Evolutionary conservation across 2,888 invertebrate species (phyloP), one percentile per base, ranked within the genome.

Genomic region (Eustalomyia histrio): DNA sequence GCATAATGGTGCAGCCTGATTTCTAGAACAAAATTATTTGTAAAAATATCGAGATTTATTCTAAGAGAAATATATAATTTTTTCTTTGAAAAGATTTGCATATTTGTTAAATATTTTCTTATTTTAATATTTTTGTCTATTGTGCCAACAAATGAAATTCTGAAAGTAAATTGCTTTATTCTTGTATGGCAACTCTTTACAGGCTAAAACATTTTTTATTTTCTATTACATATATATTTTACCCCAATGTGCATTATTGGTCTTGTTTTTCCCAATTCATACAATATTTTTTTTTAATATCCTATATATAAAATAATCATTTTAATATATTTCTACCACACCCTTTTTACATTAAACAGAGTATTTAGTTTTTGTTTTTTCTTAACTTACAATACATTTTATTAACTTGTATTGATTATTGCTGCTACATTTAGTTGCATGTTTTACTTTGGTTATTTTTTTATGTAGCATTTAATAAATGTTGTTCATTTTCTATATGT

Each of bases 401-500:
- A 72, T 65, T 60, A 43, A 65, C 43, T 65, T 65, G 64, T 65
- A 71, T 18, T 71, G 64, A 60, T 76, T 64, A 60, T 29, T 52
- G 8, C 5, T 14, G 43, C n/a, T 47, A n/a, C 6, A n/a, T 47
- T 47, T 47, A 14, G 14, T 47, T 47, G 43, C 43, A 47, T n/a
- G 43, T 5, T 16, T 3, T 47, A 39, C 12, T 6, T 29, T 3
- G 29, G 7, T 7, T 29, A 29, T 29, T 29, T 29, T 29, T 3
- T 4, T 29, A 24, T 29, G 29, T 29, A 29, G 29, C 33, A 35
- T 61, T 16, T 1, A 50, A 68, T 50, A 71, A 71, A 63, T 76
- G 67, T 55, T 80, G 65, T 80, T 65, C 64, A 53, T 64, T 79
- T 79, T 58, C 52, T 57, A 24, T 8, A 55, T 53, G 12, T 69